Conservation (phyloP, 2,888 invertebrate species). For the Melinaea marsaeus region DNA sequence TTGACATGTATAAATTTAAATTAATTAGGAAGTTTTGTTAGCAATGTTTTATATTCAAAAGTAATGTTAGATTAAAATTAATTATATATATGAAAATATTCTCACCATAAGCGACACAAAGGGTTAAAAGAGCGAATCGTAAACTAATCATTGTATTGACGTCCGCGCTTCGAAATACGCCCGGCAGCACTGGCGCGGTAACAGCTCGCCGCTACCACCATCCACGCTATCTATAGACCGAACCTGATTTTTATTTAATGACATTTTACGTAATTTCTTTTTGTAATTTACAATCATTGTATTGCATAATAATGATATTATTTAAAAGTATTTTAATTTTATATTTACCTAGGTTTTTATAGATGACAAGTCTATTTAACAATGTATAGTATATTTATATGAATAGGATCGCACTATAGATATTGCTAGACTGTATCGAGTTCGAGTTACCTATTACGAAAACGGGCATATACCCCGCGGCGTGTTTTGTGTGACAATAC, state of each 20-base stretch:
- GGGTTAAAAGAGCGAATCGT: constrained; percentile 53
- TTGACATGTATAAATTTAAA: too few species aligned
- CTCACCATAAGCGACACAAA: constrained; percentile 67
- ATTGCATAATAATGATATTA: background rate
- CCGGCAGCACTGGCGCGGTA: constrained; percentile 62
- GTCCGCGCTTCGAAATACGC: constrained; percentile 60
- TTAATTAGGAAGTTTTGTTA: too few species aligned
- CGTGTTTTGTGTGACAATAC: constrained; percentile 57
- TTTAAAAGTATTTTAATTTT: background rate
- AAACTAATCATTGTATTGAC: constrained; percentile 61
- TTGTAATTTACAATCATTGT: background rate
- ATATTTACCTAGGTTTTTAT: background rate
- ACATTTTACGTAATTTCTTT: constrained; percentile 6
- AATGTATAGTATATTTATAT: background rate
- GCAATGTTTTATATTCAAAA: too few species aligned
- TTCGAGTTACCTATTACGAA: constrained; percentile 64
- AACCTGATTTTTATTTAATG: constrained; percentile 26
- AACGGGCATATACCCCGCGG: constrained; percentile 57
- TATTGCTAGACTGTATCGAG: constrained; percentile 42
- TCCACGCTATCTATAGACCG: constrained; percentile 49
- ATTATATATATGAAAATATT: constrained; percentile 17
- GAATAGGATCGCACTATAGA: constrained; percentile 46
- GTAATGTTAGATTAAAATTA: constrained; percentile 3
- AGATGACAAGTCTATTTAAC: background rate
- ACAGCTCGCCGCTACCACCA: constrained; percentile 43